phyloP scores from a whole-genome alignment of 2,797 vertebrate genomes.

The Phrynocephalus forsythii region DNA sequence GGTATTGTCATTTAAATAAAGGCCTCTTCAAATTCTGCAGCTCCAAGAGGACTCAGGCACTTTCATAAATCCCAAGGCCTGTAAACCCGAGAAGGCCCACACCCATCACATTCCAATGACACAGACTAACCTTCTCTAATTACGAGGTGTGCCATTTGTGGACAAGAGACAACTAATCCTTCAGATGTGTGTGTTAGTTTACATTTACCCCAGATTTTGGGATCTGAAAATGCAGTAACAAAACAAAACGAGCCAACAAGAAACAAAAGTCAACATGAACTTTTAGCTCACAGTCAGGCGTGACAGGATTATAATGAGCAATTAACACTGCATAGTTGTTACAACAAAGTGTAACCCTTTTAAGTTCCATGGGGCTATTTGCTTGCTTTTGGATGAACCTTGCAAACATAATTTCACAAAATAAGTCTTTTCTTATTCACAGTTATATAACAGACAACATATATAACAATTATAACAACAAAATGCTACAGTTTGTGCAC shows the following conservation, averaged over 20 bases:
- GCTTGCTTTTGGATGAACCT: too few species aligned
- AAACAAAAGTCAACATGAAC: slow-evolving; percentile 10
- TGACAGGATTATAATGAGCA: neutral
- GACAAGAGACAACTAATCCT: slow-evolving; percentile 72
- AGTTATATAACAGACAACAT: too few species aligned
- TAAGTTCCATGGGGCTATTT: too few species aligned
- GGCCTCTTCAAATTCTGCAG: slow-evolving; percentile 64
- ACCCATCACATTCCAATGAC: slow-evolving; percentile 67
- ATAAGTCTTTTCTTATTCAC: too few species aligned
- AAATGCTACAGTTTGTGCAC: too few species aligned
- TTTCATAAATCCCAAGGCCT: slow-evolving; percentile 65
- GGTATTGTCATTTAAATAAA: slow-evolving; percentile 67
- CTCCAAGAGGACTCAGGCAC: slow-evolving; percentile 57
- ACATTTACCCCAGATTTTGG: slow-evolving; percentile 61
- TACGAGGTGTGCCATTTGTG: slow-evolving; percentile 72
- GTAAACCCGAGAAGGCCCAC: slow-evolving; percentile 69
- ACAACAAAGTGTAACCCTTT: slow-evolving; percentile 10
- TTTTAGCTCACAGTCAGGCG: neutral
- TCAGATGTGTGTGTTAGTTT: slow-evolving; percentile 58
- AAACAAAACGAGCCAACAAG: slow-evolving; percentile 19
- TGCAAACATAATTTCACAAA: too few species aligned
- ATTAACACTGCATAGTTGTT: slow-evolving; percentile 22
- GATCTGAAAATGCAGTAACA: slow-evolving; percentile 48
- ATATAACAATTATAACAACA: too few species aligned
- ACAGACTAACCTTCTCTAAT: slow-evolving; percentile 69